Conservation (phyloP, 2,797 vertebrate genomes). For the Rallus crepitans region DNA sequence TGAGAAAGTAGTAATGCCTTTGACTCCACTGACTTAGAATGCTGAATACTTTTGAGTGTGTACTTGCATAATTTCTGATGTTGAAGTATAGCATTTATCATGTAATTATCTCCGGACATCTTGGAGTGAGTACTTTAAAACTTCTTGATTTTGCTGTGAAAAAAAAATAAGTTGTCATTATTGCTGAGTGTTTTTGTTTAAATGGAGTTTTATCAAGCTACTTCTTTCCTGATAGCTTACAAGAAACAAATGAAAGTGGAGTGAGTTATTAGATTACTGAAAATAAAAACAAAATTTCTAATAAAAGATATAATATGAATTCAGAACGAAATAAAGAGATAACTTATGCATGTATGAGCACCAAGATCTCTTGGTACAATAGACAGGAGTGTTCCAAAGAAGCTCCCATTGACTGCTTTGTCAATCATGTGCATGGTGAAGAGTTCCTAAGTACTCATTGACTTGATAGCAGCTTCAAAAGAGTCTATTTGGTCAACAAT, state of each 20-base stretch:
- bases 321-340: not conserved
- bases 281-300: not conserved
- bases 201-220: not conserved
- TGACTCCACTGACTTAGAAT: not conserved
- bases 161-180: not conserved
- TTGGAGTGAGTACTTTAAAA: not conserved
- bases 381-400: not conserved
- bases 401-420: not conserved
- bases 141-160: not conserved
- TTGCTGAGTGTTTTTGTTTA: not conserved
- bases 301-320: not conserved
- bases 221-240: not conserved
- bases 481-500: conserved; percentile 20
- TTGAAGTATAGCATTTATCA: not conserved
- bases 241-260: not conserved
- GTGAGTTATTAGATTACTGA: not conserved
- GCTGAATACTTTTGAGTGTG: not conserved
- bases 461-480: not conserved
- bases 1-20: not conserved
- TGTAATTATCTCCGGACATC: not conserved
- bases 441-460: not conserved
- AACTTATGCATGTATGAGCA: not conserved
- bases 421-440: not conserved
- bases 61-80: not conserved
- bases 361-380: not conserved